Evolutionary conservation across 2,888 invertebrate species (phyloP).

Genomic region (Phyllotreta cruciferae): DNA sequence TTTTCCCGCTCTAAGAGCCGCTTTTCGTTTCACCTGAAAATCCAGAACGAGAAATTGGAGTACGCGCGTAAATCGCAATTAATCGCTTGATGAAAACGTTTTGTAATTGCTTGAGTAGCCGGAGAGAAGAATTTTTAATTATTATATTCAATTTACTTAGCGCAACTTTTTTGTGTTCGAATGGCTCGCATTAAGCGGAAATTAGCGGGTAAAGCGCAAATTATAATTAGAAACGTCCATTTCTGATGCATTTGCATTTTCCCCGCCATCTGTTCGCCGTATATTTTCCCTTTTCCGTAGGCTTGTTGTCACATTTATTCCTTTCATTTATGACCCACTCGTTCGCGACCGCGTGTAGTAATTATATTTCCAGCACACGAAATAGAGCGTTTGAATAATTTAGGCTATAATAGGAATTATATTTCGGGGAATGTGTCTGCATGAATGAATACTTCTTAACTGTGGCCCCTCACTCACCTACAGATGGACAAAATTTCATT

Average conservation of each 20-base stretch:
- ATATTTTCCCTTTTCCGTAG: constrained; percentile 4
- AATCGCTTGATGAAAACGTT: too few relatives aligned
- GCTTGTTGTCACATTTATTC: constrained; percentile 23
- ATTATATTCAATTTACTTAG: too few relatives aligned
- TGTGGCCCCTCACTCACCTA: neutral
- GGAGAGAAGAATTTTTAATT: too few relatives aligned
- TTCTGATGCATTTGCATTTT: neutral
- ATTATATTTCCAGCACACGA: constrained; percentile 36
- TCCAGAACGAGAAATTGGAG: neutral
- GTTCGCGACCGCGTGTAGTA: constrained; percentile 34
- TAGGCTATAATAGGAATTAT: constrained; percentile 32
- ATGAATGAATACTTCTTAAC: constrained; percentile 9
- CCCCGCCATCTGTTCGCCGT: neutral
- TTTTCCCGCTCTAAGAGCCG: neutral
- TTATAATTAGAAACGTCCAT: too few relatives aligned
- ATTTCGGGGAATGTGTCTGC: constrained; percentile 8
- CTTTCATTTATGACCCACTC: constrained; percentile 36
- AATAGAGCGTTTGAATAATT: constrained; percentile 38
- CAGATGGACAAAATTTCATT: too few relatives aligned
- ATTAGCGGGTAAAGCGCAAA: too few relatives aligned
- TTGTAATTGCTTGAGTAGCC: too few relatives aligned
- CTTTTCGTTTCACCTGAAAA: neutral
- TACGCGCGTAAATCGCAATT: too few relatives aligned
- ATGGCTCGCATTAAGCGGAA: too few relatives aligned
- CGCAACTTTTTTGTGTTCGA: too few relatives aligned